Conservation (phyloP, 2,888 invertebrate species). For the Anodontia alba region DNA sequence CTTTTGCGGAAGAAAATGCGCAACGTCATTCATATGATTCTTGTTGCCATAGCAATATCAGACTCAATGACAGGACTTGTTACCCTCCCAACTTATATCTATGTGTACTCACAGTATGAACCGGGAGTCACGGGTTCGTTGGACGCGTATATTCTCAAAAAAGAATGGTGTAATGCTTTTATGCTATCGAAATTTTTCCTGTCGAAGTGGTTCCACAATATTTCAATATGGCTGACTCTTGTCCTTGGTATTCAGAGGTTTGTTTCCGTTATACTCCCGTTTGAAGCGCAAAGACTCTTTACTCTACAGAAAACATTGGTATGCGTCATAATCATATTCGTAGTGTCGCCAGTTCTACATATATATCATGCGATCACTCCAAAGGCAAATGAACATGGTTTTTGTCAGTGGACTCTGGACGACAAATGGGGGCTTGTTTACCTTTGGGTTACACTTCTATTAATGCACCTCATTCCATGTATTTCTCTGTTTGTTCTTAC, state of each 20-base stretch:
- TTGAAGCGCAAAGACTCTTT: constrained; percentile 19
- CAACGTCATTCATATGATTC: constrained; percentile 35
- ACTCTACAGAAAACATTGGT: constrained; percentile 3
- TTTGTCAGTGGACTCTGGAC: constrained; percentile 24
- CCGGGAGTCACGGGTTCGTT: background rate
- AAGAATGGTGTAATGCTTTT: constrained; percentile 33
- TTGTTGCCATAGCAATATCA: constrained; percentile 50
- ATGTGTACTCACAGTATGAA: constrained; percentile 32
- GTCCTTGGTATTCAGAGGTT: constrained; percentile 58
- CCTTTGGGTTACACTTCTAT: constrained; percentile 27
- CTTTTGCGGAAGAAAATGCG: constrained; percentile 46
- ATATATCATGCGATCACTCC: constrained; percentile 25
- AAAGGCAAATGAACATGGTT: constrained; percentile 20
- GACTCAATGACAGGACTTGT: constrained; percentile 54
- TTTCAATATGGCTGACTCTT: constrained; percentile 62
- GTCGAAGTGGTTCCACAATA: constrained; percentile 52
- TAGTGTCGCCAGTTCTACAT: constrained; percentile 20
- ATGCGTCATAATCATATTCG: constrained; percentile 25
- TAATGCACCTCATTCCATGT: constrained; percentile 45
- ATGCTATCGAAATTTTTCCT: constrained; percentile 51
- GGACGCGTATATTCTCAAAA: constrained; percentile 8
- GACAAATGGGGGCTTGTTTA: constrained; percentile 12
- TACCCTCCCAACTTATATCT: constrained; percentile 44
- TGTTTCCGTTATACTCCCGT: constrained; percentile 31
- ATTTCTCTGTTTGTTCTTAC: constrained; percentile 34